Base-by-base conservation (phyloP, 2,888 invertebrate genomes). In the Anaspis maculata region DNA sequence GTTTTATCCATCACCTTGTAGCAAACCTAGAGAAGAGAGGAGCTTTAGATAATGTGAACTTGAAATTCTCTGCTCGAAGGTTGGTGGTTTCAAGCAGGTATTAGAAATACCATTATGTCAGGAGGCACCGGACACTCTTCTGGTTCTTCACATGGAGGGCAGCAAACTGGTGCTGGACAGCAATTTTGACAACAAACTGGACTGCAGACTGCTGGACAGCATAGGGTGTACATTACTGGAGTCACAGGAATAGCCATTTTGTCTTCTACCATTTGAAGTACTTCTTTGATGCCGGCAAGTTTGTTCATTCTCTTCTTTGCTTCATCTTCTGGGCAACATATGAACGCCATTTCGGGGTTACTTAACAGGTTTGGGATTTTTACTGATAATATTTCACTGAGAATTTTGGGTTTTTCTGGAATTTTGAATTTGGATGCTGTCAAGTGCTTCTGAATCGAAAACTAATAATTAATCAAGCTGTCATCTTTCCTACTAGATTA, bases 301-400 rank as follows among this genome's bases (percentile, higher is more conserved):
- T 19, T 19, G 5, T 19, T 19, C 19, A 19, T 19, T 9, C 19
- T 19, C 19, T 19, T 19, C 19, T 9, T 19, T 5, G 19, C 19
- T 5, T 19, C 19, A 5, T 5, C 5, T 9, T 19, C 19, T 5
- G 19, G 21, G 12, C 6, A 25, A 10, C n/a, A 14, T n/a, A 29
- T 19, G 7, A 19, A n/a, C n/a, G 15, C 15, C 15, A 29, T 14
- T 29, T 27, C 9, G 11, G 69, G 23, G 71, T 67, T 50, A 36
- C 65, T 66, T 61, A 57, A 9, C 7, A 34, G 68, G 69, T 35
- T 59, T 61, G 25, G 65, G 66, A 27, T 67, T 61, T 22, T 49
- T 35, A 2, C 70, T 38, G 1, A 67, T 67, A n/a, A 70, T 42
- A 37, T 39, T 32, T 21, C 39, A 46, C 47, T 41, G 13, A 19